phyloP scores from a whole-genome alignment of 64 coral and sea anemone species.

The Porites lutea region DNA sequence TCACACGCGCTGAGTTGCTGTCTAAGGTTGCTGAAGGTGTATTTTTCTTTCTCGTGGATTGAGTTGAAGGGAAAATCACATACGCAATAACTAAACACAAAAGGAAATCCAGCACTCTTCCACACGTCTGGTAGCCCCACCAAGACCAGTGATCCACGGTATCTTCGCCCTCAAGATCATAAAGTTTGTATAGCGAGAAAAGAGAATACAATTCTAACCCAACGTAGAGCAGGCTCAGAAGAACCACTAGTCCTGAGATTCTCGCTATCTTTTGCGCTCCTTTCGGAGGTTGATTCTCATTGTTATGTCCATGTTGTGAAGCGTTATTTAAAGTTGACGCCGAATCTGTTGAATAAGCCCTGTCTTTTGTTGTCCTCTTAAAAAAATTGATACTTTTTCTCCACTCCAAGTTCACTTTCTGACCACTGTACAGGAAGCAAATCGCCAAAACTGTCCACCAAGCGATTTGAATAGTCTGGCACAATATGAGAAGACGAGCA shows the following conservation, averaged over 20 bases:
- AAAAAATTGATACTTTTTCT: slow-evolving; percentile 55
- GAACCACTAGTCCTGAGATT: slow-evolving; percentile 65
- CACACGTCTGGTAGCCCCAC: slow-evolving; percentile 67
- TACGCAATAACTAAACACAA: slow-evolving; percentile 76
- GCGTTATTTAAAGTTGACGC: neutral
- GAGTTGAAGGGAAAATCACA: slow-evolving; percentile 77
- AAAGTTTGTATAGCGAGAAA: slow-evolving; percentile 73
- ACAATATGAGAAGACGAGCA: slow-evolving; percentile 74
- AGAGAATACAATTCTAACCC: slow-evolving; percentile 63
- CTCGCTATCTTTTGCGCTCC: slow-evolving; percentile 64
- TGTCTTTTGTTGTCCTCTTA: slow-evolving; percentile 40
- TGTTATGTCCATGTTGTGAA: neutral
- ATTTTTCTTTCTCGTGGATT: neutral
- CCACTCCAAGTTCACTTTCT: slow-evolving; percentile 65
- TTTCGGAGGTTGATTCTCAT: slow-evolving; percentile 21
- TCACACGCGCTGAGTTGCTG: neutral
- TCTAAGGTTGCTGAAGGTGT: neutral
- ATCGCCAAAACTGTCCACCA: slow-evolving; percentile 75
- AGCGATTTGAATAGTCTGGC: slow-evolving; percentile 74
- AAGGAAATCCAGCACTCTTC: slow-evolving; percentile 44
- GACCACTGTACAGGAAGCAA: slow-evolving; percentile 76
- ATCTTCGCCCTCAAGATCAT: slow-evolving; percentile 24
- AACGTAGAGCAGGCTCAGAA: slow-evolving; percentile 63
- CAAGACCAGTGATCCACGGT: slow-evolving; percentile 84
- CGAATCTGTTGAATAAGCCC: neutral